Conservation (phyloP, 2,888 invertebrate genomes). For the Drosophila villosipedis region DNA sequence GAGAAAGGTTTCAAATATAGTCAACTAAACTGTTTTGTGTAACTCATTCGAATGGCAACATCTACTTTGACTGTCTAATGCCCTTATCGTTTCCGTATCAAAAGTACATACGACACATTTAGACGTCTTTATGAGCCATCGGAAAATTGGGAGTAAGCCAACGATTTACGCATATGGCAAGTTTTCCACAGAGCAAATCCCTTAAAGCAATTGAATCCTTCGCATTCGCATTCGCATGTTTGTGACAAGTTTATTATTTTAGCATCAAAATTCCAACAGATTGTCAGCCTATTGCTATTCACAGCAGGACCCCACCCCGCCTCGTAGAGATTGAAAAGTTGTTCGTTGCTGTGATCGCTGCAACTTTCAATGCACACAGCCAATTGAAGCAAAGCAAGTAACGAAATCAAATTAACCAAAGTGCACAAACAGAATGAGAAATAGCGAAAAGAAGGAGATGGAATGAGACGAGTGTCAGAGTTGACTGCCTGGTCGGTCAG, state of each 20-base stretch:
- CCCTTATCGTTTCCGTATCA: not conserved
- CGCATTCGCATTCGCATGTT: not conserved
- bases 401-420: conserved; percentile 76
- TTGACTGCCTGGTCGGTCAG: not conserved
- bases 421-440: conserved; percentile 71
- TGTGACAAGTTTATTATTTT: not conserved
- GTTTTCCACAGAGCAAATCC: not conserved
- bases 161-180: not conserved
- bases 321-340: not conserved
- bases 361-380: conserved; percentile 5
- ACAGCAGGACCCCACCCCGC: not conserved
- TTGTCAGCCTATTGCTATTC: conserved; percentile 19
- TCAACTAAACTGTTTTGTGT: not conserved
- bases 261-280: conserved; percentile 2
- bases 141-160: not conserved
- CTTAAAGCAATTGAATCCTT: not conserved
- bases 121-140: not conserved
- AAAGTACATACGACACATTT: no score
- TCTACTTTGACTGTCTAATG: not conserved
- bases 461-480: conserved; percentile 2
- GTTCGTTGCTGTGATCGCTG: conserved; percentile 7
- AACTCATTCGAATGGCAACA: not conserved
- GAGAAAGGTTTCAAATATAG: not conserved
- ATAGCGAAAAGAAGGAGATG: conserved; percentile 13
- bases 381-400: conserved; percentile 41